Percentiles rank a stretch among this genome's conserved stretches.
Conservation (phyloP, 2,888 invertebrate species). For the Rhabditoides inermis region DNA sequence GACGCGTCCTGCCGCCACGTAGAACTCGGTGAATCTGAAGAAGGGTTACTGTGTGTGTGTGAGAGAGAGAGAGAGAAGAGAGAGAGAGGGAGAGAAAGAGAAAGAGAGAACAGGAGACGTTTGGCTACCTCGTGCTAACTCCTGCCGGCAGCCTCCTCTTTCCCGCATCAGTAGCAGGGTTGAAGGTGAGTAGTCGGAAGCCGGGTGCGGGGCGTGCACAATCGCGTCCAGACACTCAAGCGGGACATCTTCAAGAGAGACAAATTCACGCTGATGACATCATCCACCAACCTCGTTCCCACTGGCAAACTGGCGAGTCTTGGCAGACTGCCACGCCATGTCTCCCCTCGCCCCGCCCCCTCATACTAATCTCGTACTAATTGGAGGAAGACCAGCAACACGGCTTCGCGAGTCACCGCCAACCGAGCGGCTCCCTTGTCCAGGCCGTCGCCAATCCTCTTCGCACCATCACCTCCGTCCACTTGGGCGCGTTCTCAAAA, state of each 20-base stretch:
- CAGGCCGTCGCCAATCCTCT: slow-evolving; percentile 15
- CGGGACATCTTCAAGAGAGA: slow-evolving; percentile 67
- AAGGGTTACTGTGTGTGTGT: no score
- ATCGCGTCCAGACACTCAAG: slow-evolving; percentile 69
- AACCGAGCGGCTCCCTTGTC: slow-evolving; percentile 39
- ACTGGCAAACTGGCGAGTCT: no score
- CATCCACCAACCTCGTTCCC: slow-evolving; percentile 66
- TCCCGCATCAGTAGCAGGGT: slow-evolving; percentile 95
- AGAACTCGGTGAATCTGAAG: slow-evolving; percentile 81
- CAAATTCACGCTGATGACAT: background rate
- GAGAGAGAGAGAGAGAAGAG: no score
- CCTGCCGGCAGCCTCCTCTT: slow-evolving; percentile 89
- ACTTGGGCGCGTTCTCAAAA: slow-evolving; percentile 8
- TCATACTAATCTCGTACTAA: no score
- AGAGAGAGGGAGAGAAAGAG: no score
- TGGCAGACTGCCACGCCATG: slow-evolving; percentile 88
- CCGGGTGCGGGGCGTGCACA: slow-evolving; percentile 20
- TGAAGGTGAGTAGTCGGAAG: slow-evolving; percentile 73
- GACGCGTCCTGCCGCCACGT: slow-evolving; percentile 68
- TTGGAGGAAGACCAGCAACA: slow-evolving; percentile 80
- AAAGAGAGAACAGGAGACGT: no score
- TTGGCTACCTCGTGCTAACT: slow-evolving; percentile 78
- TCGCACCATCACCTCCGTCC: slow-evolving; percentile 27
- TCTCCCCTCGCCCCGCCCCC: no score
- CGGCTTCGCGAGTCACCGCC: slow-evolving; percentile 63